Percentiles rank a stretch among this genome's conserved stretches.
Evolutionary conservation across 2,113 vertebrate genomes (phyloP).

Genomic region (cattle (Bos taurus)): ARS-UCD2.0 NC_037348.1:53880501-53881000

Average conservation of each 20-base stretch:
- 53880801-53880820: neutral
- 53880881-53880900: neutral
- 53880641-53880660: neutral
- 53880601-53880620: neutral
- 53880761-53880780: neutral
- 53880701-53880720: neutral
- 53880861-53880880: neutral
- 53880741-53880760: neutral
- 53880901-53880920: neutral
- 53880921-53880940: neutral
- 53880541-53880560: neutral
- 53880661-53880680: accelerated
- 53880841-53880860: neutral
- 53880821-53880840: neutral
- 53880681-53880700: neutral
- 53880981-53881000: neutral
- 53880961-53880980: neutral
- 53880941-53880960: neutral
- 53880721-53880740: neutral
- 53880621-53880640: neutral
- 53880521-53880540: neutral
- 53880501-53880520: neutral
- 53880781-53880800: neutral
- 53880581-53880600: neutral
- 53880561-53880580: neutral